Conservation (phyloP, 1,140 invertebrate species). For the Eupeodes corollae region DNA sequence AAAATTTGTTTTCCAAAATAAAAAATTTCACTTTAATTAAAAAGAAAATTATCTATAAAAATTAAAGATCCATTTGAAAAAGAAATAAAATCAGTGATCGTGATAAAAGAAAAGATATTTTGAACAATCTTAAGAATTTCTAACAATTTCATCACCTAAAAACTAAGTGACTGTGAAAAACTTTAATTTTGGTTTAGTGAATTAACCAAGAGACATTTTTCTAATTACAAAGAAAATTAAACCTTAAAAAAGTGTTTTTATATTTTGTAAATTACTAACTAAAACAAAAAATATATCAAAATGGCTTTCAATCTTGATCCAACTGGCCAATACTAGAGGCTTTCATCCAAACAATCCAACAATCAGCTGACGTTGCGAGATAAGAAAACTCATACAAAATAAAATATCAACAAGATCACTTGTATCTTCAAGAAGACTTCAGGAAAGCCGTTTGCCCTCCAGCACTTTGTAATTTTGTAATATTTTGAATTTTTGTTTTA, state of each 20-base stretch:
- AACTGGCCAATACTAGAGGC: slow-evolving; percentile 19
- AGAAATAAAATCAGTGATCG: too few relatives aligned
- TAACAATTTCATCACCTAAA: too few relatives aligned
- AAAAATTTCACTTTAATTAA: neutral
- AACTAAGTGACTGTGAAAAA: too few relatives aligned
- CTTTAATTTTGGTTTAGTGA: neutral
- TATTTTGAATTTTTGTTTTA: neutral
- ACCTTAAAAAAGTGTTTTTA: neutral
- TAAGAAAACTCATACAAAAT: neutral
- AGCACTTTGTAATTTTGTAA: neutral
- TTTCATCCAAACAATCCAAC: too few relatives aligned
- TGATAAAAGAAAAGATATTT: neutral
- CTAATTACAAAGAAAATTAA: slow-evolving; percentile 7
- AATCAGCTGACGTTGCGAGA: neutral
- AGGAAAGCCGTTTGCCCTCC: too few relatives aligned
- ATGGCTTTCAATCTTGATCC: slow-evolving; percentile 26
- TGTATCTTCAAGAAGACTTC: too few relatives aligned
- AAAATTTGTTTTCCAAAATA: neutral
- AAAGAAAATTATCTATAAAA: neutral
- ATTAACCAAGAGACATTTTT: neutral
- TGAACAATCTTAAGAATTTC: neutral
- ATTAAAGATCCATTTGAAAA: neutral
- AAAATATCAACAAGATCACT: neutral
- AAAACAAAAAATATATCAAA: slow-evolving; percentile 14
- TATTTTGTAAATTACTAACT: slow-evolving; percentile 5